phyloP scores from a whole-genome alignment of 2,113 vertebrate species.

The Paradoxurus hermaphroditus region DNA sequence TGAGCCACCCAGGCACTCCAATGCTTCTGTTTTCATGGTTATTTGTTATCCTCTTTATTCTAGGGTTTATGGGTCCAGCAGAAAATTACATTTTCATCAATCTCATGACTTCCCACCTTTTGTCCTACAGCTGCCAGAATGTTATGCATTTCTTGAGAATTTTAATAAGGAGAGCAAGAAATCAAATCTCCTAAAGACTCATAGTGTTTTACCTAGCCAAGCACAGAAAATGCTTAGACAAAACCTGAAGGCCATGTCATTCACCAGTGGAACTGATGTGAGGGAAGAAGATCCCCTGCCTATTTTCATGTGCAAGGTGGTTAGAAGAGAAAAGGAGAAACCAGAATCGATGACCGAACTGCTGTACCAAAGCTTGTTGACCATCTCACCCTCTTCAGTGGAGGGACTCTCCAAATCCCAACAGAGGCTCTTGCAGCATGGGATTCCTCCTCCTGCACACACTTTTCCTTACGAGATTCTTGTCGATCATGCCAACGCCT shows the following conservation, averaged over 20 bases:
- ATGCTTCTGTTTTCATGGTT: not conserved
- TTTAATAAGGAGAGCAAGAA: conserved; percentile 53
- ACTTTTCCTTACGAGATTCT: conserved; percentile 5
- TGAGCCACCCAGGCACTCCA: too few species aligned
- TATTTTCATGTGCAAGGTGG: accelerated
- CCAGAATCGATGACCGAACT: not conserved
- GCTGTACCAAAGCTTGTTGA: not conserved
- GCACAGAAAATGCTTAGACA: conserved; percentile 23
- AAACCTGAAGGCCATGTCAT: not conserved
- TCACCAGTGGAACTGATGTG: accelerated
- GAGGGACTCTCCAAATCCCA: not conserved
- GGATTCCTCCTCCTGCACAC: not conserved
- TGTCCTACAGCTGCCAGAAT: conserved; percentile 50
- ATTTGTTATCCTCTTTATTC: not conserved
- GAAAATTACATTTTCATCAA: not conserved
- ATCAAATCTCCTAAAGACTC: not conserved
- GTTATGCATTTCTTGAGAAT: conserved; percentile 5
- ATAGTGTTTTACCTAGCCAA: not conserved
- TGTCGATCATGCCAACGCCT: accelerated
- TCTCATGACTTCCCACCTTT: not conserved
- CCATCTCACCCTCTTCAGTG: accelerated
- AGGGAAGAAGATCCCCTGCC: not conserved
- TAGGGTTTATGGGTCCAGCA: not conserved
- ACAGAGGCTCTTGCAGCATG: not conserved
- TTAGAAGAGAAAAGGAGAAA: not conserved